Percentiles rank a stretch among this genome's conserved stretches.
phyloP scores from a whole-genome alignment of 2,888 invertebrate genomes.

The Eristalis tenax region DNA sequence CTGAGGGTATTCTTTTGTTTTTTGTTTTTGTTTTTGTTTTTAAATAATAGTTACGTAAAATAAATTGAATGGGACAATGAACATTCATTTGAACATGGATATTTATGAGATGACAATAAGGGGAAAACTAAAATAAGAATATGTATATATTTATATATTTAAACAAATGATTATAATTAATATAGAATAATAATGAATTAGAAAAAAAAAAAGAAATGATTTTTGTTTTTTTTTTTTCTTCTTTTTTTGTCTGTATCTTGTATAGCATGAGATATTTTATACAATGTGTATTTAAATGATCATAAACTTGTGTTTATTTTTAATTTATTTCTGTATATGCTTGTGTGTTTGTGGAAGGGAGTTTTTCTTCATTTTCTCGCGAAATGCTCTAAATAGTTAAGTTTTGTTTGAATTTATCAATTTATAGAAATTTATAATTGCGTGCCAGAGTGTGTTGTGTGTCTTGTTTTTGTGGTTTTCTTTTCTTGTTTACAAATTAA shows the following conservation, averaged over 20 bases:
- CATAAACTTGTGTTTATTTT: slow-evolving; percentile 3
- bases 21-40: neutral
- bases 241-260: neutral
- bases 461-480: neutral
- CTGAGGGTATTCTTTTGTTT: slow-evolving; percentile 37
- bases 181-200: slow-evolving; percentile 10
- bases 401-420: slow-evolving; percentile 20
- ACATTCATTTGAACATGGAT: slow-evolving; percentile 41
- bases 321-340: neutral
- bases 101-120: slow-evolving; percentile 12
- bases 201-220: slow-evolving; percentile 7
- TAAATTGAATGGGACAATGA: slow-evolving; percentile 50
- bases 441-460: slow-evolving; percentile 47
- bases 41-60: slow-evolving; percentile 18
- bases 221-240: neutral
- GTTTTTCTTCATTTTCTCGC: slow-evolving; percentile 42
- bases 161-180: slow-evolving; percentile 15
- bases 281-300: slow-evolving; percentile 53
- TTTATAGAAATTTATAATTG: slow-evolving; percentile 6
- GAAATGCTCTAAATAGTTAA: slow-evolving; percentile 33
- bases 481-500: slow-evolving; percentile 6
- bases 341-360: slow-evolving; percentile 42
- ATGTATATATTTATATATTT: neutral
- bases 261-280: slow-evolving; percentile 61
- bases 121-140: slow-evolving; percentile 1